Percentiles rank a stretch among this genome's conserved stretches.
phyloP scores from a whole-genome alignment of 2,113 vertebrate genomes.

The Gobio gobio region DNA sequence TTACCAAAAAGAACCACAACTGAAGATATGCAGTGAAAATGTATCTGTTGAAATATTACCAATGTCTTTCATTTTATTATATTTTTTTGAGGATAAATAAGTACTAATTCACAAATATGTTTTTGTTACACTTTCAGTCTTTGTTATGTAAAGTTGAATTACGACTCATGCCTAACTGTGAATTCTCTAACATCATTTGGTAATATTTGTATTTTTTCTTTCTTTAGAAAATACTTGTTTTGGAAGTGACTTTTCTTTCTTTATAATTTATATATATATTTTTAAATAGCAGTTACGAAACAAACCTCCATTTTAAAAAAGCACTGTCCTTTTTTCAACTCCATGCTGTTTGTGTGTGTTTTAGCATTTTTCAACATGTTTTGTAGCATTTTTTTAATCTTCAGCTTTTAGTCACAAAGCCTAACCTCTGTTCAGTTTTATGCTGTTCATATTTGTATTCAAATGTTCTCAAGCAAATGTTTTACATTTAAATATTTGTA shows the following conservation, averaged over 20 bases:
- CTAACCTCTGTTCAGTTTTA: background rate
- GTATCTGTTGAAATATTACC: background rate
- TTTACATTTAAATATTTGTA: constrained; percentile 33
- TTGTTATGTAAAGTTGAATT: background rate
- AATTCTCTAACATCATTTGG: background rate
- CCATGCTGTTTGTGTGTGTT: background rate
- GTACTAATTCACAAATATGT: background rate
- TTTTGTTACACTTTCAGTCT: background rate
- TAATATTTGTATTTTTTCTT: background rate
- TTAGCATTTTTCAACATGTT: background rate
- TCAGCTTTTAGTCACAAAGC: background rate
- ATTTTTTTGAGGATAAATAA: background rate
- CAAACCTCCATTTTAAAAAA: background rate
- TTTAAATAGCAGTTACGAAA: background rate
- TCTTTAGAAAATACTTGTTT: background rate
- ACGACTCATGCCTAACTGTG: background rate
- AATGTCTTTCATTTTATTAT: background rate
- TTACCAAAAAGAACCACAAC: background rate
- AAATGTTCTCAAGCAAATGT: background rate
- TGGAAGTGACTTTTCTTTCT: background rate
- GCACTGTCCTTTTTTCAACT: background rate
- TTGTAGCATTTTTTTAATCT: background rate
- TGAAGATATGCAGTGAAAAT: background rate
- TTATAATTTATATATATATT: background rate
- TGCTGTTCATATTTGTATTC: constrained; percentile 12